These are phyloP conservation scores for Prenolepis imparis DNA, from an alignment of 2,888 invertebrate genomes.

Conservation along the genomic window DNA sequence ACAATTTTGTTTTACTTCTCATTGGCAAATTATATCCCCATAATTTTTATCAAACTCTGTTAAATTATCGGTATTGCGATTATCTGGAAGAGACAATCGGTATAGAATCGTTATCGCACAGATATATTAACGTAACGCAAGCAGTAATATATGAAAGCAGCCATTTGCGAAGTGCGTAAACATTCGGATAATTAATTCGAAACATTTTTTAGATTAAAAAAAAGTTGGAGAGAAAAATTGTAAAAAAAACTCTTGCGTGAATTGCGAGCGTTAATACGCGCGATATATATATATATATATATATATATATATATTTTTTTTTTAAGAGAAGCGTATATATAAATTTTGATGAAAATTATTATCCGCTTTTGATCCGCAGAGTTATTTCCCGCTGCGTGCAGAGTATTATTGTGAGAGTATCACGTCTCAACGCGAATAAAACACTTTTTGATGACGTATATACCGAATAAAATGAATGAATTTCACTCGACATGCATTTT, in stretches of 20 bases:
- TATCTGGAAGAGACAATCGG: conserved; percentile 52
- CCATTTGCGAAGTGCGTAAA: conserved; percentile 26
- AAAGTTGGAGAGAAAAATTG: conserved; percentile 5
- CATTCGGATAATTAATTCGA: conserved; percentile 30
- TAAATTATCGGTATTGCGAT: conserved; percentile 51
- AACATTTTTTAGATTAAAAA: neutral
- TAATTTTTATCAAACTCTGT: conserved; percentile 45
- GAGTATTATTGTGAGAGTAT: conserved; percentile 8
- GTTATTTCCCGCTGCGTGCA: conserved; percentile 23
- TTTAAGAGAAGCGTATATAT: neutral
- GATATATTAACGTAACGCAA: conserved; percentile 10
- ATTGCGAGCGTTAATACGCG: neutral
- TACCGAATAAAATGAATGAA: conserved; percentile 19
- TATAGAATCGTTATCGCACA: conserved; percentile 30
- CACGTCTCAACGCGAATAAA: conserved; percentile 37
- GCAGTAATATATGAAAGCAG: conserved; percentile 25
- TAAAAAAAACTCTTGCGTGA: neutral
- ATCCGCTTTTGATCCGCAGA: conserved; percentile 8
- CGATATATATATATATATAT: no score
- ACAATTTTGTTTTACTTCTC: conserved; percentile 52
- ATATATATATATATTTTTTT: no score
- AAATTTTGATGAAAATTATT: conserved; percentile 36
- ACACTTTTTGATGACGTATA: conserved; percentile 19
- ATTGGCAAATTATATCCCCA: conserved; percentile 46
- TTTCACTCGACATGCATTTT: conserved; percentile 29